Evolutionary conservation across 2,888 invertebrate genomes (phyloP).

Genomic region (Hipparchia sbordonii): DNA sequence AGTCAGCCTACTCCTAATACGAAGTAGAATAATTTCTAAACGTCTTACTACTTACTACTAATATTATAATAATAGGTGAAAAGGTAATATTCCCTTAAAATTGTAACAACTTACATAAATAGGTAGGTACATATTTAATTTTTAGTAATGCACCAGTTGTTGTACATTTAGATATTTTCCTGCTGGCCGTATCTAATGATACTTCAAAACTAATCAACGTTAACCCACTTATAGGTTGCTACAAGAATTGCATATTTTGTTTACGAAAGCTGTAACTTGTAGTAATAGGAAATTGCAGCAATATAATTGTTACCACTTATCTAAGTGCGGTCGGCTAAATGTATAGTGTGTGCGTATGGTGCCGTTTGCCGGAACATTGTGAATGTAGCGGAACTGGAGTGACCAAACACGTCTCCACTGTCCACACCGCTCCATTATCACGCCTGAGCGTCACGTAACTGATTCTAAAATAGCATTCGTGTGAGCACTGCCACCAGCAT

Average conservation of each 20-base stretch:
- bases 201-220: neutral
- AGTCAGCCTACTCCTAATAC: too few relatives aligned
- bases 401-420: neutral
- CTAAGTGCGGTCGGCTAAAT: neutral
- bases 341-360: neutral
- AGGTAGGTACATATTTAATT: too few relatives aligned
- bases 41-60: too few relatives aligned
- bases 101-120: too few relatives aligned
- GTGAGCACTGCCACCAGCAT: constrained; percentile 27
- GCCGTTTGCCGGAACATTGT: constrained; percentile 2
- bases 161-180: neutral
- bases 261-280: neutral
- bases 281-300: constrained; percentile 4
- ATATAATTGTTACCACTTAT: neutral
- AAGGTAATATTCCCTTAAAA: too few relatives aligned
- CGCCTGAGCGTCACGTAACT: constrained; percentile 42
- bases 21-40: too few relatives aligned
- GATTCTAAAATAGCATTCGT: constrained; percentile 47
- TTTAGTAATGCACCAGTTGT: neutral
- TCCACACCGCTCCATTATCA: constrained; percentile 24
- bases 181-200: neutral
- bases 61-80: too few relatives aligned
- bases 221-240: constrained; percentile 1
- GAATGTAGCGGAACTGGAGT: neutral
- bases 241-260: constrained; percentile 17